Percentiles rank a stretch among this genome's conserved stretches.
These are phyloP conservation scores for Colletes collaris DNA, from an alignment of 2,888 invertebrate species.

Conservation along the genomic window DNA sequence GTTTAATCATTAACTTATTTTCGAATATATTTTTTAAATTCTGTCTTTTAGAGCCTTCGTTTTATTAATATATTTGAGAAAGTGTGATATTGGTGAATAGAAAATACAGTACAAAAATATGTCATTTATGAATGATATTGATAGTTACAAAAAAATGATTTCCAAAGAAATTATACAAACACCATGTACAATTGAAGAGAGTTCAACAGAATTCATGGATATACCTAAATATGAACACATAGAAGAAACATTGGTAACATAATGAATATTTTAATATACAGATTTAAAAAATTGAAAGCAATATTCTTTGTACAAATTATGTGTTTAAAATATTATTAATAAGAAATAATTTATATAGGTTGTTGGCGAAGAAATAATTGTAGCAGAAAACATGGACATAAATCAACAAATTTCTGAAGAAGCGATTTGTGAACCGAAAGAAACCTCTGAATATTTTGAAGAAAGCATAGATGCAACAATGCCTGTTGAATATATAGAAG, in stretches of 20 bases:
- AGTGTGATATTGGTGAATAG: slow-evolving; percentile 12
- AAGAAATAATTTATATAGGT: slow-evolving; percentile 44
- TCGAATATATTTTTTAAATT: slow-evolving; percentile 10
- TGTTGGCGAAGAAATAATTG: slow-evolving; percentile 54
- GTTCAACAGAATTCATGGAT: slow-evolving; percentile 54
- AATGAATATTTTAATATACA: not conserved
- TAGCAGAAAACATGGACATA: slow-evolving; percentile 48
- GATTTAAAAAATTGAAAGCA: not conserved
- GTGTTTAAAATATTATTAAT: slow-evolving; percentile 2
- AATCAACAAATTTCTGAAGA: slow-evolving; percentile 29
- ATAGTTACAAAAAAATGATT: slow-evolving; percentile 57
- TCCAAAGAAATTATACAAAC: slow-evolving; percentile 57
- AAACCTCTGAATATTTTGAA: slow-evolving; percentile 35
- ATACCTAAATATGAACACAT: slow-evolving; percentile 58
- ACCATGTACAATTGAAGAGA: slow-evolving; percentile 47
- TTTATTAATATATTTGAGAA: slow-evolving; percentile 13
- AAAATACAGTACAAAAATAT: slow-evolving; percentile 50
- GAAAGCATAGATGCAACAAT: slow-evolving; percentile 17
- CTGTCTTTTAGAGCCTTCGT: slow-evolving; percentile 18
- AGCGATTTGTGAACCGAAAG: slow-evolving; percentile 4
- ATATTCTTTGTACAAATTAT: slow-evolving; percentile 6
- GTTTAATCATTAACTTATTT: slow-evolving; percentile 10
- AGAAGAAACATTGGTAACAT: slow-evolving; percentile 63
- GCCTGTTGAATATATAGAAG: slow-evolving; percentile 28
- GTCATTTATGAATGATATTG: slow-evolving; percentile 63